Percentiles rank a stretch among this genome's conserved stretches.
These are phyloP conservation scores for Ernsta delagoae DNA, from an alignment of 2,888 invertebrate species.

Conservation along the genomic window DNA sequence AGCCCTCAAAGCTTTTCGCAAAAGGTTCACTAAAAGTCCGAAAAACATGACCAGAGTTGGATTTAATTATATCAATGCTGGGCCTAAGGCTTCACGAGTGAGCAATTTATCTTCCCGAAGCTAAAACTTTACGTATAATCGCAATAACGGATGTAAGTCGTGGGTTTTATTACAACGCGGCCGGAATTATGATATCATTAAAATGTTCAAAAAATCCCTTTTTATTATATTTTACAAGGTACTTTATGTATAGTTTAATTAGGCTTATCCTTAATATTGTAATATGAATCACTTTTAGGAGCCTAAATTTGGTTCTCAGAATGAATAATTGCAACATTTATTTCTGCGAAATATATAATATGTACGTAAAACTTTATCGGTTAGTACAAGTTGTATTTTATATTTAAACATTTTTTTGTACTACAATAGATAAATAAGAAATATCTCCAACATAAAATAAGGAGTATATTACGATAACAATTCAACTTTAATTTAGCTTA, in stretches of 20 bases:
- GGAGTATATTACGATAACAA: too few relatives aligned
- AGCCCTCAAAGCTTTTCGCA: not conserved
- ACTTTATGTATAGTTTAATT: not conserved
- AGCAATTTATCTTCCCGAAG: conserved; percentile 23
- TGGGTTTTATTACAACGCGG: conserved; percentile 21
- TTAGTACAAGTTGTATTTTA: too few relatives aligned
- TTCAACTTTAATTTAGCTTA: too few relatives aligned
- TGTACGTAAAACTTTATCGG: too few relatives aligned
- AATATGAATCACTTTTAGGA: not conserved
- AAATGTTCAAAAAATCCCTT: conserved; percentile 14
- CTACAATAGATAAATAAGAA: too few relatives aligned
- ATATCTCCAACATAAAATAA: too few relatives aligned
- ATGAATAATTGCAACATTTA: too few relatives aligned
- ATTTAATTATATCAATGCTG: conserved; percentile 10
- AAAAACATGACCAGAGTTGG: conserved; percentile 24
- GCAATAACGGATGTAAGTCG: conserved; percentile 23
- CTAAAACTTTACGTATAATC: conserved; percentile 25
- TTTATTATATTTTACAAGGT: conserved; percentile 1
- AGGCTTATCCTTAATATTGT: not conserved
- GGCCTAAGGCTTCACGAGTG: conserved; percentile 23
- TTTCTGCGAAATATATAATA: too few relatives aligned
- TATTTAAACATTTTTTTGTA: too few relatives aligned
- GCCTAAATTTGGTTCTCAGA: not conserved
- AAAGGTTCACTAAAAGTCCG: conserved; percentile 40
- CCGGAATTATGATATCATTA: conserved; percentile 20